phyloP scores from a whole-genome alignment of 2,113 vertebrate species.

The Leucopsar rothschildi region DNA sequence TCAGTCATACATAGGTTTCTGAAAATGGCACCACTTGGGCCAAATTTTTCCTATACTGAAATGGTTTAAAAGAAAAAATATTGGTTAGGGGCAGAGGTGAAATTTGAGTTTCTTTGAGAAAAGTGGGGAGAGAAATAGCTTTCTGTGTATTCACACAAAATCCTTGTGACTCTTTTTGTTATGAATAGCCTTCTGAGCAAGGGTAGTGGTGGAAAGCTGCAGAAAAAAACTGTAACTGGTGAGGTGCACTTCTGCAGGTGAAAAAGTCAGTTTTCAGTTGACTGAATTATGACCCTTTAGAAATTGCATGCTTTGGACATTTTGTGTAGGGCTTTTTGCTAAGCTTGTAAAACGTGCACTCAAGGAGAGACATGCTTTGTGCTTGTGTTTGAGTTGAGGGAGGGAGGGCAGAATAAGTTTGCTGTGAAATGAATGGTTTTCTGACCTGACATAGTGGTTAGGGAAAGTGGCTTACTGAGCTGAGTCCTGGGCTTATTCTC shows the following conservation, averaged over 20 bases:
- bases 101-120: neutral
- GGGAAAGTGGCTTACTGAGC: neutral
- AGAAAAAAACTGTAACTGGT: neutral
- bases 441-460: neutral
- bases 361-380: neutral
- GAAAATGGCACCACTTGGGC: neutral
- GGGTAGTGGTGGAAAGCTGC: neutral
- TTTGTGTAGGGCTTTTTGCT: neutral
- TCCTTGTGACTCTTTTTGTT: neutral
- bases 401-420: neutral
- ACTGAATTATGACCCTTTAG: conserved; percentile 24
- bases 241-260: neutral
- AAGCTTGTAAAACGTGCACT: neutral
- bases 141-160: neutral
- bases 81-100: neutral
- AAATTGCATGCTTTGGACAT: neutral
- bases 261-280: conserved; percentile 41
- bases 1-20: neutral
- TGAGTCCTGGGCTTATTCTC: neutral
- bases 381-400: neutral
- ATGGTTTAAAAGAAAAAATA: neutral
- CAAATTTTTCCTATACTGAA: neutral
- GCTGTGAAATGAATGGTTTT: neutral
- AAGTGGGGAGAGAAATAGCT: neutral
- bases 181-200: neutral